Evolutionary conservation across 2,797 vertebrate genomes (phyloP), one percentile per base, ranked within the genome.

Genomic region (Sebastes oblongus): DNA sequence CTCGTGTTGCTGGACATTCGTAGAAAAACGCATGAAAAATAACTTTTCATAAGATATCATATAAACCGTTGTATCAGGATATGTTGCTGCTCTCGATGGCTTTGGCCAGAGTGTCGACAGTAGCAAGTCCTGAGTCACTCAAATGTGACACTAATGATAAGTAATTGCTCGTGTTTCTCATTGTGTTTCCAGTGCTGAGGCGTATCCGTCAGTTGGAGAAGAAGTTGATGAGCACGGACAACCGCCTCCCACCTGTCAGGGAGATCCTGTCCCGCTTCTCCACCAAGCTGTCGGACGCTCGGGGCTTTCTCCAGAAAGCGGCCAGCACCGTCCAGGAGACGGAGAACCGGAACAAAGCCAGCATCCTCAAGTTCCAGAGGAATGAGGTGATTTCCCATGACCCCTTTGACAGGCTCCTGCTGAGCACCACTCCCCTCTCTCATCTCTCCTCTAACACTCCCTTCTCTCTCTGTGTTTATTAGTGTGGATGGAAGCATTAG

Each of bases 191-290:
- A 93, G 96, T 96, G 79, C 82, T 96, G n/a, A 90, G 92, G 25
- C 92, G 81, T 2, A 80, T 95, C 36, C 94, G 91, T 66, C 95
- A 95, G 86, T 7, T 96, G 85, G 96, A 98, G 12, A 95, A 96
- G 89, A 95, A 94, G 77, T 80, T 97, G 88, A 95, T 97, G 25
- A 92, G 89, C 78, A 97, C 95, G 1, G 93, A 95, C 20, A 86
- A 94, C 59, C 94, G 97, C 13, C 91, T 98, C 42, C 91, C 91
- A 1, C 94, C 95, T 1, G 91, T 98, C 75, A 87, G 91, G 87
- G 96, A 98, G 82, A 86, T 95, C 75, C 87, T 98, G 82, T 94
- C 93, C 0, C 91, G 95, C 30, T 95, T 97, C 77, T 92, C 92
- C 22, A 52, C 86, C 74, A 96, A 94, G 86, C 91, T 99, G 71